Conservation (phyloP, 2,888 invertebrate species). For the Zhengitettix transpicula region DNA sequence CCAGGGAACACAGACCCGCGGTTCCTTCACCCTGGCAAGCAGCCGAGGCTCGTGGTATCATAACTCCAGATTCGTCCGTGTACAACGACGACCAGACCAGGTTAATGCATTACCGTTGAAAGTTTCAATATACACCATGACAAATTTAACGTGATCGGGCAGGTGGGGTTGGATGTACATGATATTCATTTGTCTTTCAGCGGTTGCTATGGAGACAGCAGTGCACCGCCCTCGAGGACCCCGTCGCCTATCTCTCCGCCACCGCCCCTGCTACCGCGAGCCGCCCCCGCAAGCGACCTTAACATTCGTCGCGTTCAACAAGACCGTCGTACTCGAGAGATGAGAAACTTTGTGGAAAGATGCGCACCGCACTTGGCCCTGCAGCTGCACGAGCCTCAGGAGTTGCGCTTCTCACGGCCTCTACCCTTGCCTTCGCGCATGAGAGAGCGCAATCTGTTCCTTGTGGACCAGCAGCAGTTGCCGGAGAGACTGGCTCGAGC, state of each 20-base stretch:
- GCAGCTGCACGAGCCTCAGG: slow-evolving; percentile 30
- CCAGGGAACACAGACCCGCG: slow-evolving; percentile 13
- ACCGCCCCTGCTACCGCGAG: background rate
- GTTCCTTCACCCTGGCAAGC: slow-evolving; percentile 15
- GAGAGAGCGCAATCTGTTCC: background rate
- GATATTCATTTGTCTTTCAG: too few species aligned
- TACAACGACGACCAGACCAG: background rate
- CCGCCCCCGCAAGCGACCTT: slow-evolving; percentile 2
- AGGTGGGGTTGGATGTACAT: too few species aligned
- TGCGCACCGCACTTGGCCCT: slow-evolving; percentile 42
- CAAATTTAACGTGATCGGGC: too few species aligned
- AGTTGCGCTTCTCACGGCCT: slow-evolving; percentile 24
- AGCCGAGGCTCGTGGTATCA: slow-evolving; percentile 7
- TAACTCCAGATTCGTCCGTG: slow-evolving; percentile 4
- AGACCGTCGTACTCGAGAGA: slow-evolving; percentile 21
- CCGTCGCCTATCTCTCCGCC: background rate
- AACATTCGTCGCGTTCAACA: slow-evolving; percentile 8
- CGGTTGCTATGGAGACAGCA: background rate
- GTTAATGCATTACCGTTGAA: background rate
- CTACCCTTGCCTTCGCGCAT: background rate
- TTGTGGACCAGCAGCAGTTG: background rate
- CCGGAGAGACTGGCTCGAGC: background rate
- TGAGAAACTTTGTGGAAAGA: slow-evolving; percentile 32
- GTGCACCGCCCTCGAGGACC: background rate
- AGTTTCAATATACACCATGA: too few species aligned